These are phyloP conservation scores for Lapara coniferarum DNA, from an alignment of 2,888 invertebrate genomes.

Conservation along the genomic window DNA sequence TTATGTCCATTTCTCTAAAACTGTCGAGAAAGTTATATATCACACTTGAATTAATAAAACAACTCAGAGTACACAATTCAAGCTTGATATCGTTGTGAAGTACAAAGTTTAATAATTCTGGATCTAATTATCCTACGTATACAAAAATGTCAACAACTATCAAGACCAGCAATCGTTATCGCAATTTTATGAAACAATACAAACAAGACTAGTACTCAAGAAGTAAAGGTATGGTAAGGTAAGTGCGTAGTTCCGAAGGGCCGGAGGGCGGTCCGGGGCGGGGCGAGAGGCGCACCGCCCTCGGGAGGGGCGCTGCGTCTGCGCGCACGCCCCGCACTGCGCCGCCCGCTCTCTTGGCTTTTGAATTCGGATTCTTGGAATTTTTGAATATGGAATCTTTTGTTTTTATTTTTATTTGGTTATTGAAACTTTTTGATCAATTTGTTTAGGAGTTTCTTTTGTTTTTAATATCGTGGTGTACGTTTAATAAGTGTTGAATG, in stretches of 20 bases:
- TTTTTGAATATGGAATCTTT: conserved; percentile 9
- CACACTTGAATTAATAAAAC: too few relatives aligned
- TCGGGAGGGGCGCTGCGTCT: conserved; percentile 59
- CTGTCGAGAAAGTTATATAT: too few relatives aligned
- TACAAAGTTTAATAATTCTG: too few relatives aligned
- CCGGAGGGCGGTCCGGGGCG: conserved; percentile 53
- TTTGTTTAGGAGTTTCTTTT: too few relatives aligned
- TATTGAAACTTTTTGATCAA: neutral
- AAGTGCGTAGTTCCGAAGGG: conserved; percentile 41
- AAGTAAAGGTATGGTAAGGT: conserved; percentile 24
- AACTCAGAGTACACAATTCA: too few relatives aligned
- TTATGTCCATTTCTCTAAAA: too few relatives aligned
- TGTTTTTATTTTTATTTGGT: neutral
- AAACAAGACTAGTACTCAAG: neutral
- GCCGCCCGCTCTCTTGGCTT: neutral
- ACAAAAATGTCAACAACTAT: too few relatives aligned
- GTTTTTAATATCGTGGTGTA: too few relatives aligned
- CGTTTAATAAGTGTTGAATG: too few relatives aligned
- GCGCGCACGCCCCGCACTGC: conserved; percentile 56
- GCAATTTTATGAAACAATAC: neutral
- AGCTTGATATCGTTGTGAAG: too few relatives aligned
- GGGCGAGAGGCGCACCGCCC: conserved; percentile 52
- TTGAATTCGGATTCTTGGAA: conserved; percentile 7
- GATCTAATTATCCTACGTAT: too few relatives aligned
- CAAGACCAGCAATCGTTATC: too few relatives aligned